These are phyloP conservation scores for Melanaphis sacchari DNA, from an alignment of 1,140 invertebrate species.

Conservation along the genomic window DNA sequence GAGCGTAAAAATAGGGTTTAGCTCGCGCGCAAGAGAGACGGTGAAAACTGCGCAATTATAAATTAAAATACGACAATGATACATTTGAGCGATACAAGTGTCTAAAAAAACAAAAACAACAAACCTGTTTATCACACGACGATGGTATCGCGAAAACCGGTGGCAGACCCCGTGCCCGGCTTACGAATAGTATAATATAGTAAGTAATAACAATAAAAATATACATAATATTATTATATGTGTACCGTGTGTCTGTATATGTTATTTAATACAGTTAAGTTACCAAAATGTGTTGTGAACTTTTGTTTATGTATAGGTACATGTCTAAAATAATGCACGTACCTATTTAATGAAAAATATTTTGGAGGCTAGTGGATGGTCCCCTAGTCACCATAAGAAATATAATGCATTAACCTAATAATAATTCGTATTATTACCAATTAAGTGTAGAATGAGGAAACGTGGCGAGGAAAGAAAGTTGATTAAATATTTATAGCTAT, in stretches of 20 bases:
- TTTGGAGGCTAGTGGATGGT: no score
- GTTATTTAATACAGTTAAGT: no score
- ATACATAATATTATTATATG: neutral
- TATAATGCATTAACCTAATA: no score
- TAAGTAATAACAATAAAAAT: neutral
- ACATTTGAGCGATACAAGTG: neutral
- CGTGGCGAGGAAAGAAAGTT: no score
- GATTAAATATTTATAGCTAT: no score
- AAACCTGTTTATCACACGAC: conserved; percentile 41
- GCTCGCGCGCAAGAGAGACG: neutral
- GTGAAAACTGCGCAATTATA: neutral
- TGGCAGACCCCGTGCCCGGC: neutral
- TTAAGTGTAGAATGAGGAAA: no score
- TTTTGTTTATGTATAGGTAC: no score
- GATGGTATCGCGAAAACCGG: conserved; percentile 31
- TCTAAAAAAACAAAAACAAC: conserved; percentile 1
- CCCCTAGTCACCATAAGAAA: no score
- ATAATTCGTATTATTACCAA: no score
- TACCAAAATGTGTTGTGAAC: no score
- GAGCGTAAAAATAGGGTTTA: neutral
- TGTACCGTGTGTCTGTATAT: neutral
- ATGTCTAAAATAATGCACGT: no score
- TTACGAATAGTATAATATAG: neutral
- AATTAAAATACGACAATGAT: conserved; percentile 5
- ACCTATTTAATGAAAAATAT: no score